phyloP scores from a whole-genome alignment of 2,888 invertebrate species.

The Tetragonula carbonaria region DNA sequence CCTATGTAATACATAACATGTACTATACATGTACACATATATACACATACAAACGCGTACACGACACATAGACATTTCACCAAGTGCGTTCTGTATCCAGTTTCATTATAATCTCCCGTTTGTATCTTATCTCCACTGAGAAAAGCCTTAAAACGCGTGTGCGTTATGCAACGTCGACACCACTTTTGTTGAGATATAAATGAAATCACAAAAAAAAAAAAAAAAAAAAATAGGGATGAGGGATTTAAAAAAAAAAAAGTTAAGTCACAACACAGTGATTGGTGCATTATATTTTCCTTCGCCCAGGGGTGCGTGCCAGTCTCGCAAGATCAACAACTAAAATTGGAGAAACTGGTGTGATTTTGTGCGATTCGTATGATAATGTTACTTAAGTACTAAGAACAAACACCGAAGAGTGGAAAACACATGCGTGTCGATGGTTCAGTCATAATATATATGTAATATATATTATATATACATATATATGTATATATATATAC shows the following conservation, averaged over 20 bases:
- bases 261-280: conserved; percentile 68
- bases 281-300: conserved; percentile 74
- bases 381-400: conserved; percentile 80
- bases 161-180: conserved; percentile 79
- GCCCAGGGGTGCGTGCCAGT: conserved; percentile 70
- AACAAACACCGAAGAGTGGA: conserved; percentile 71
- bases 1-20: conserved; percentile 52
- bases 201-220: conserved; percentile 36
- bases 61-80: conserved; percentile 58
- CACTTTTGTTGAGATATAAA: conserved; percentile 80
- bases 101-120: conserved; percentile 70
- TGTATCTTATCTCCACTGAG: conserved; percentile 68
- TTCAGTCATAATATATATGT: conserved; percentile 84
- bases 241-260: conserved; percentile 50
- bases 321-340: conserved; percentile 69
- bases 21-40: conserved; percentile 35
- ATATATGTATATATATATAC: conserved; percentile 65
- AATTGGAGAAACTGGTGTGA: conserved; percentile 77
- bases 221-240: conserved; percentile 62
- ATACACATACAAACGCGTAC: conserved; percentile 27
- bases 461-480: conserved; percentile 81
- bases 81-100: conserved; percentile 70
- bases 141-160: conserved; percentile 62
- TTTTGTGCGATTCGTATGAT: conserved; percentile 77
- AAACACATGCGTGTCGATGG: conserved; percentile 77